Evolutionary conservation across 1,140 invertebrate genomes (phyloP).

Genomic region (Musca vetustissima): DNA sequence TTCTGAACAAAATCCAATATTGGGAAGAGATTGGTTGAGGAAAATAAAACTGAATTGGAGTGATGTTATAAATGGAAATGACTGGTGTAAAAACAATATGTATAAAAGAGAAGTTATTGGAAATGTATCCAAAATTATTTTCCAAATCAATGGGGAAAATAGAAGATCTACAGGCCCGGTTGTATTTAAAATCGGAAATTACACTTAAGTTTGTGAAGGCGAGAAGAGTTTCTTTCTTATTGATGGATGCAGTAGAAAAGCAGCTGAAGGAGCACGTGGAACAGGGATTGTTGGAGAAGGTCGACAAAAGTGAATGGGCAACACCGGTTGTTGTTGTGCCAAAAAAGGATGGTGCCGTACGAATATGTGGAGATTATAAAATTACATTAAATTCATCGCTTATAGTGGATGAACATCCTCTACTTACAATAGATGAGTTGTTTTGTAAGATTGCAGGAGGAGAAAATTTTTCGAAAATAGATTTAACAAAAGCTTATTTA

Average conservation of each 20-base stretch:
- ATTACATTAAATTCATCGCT: conserved; percentile 35
- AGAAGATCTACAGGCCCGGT: background rate
- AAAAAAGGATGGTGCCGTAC: conserved; percentile 44
- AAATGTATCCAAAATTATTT: background rate
- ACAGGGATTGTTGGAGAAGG: conserved; percentile 38
- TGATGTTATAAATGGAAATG: no score
- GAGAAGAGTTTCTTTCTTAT: conserved; percentile 21
- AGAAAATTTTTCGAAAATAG: conserved; percentile 35
- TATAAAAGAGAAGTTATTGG: background rate
- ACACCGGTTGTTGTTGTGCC: conserved; percentile 57
- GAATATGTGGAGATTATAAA: conserved; percentile 38
- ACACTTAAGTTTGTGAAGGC: conserved; percentile 16
- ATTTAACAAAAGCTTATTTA: conserved; percentile 37
- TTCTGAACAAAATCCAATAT: background rate
- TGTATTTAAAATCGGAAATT: conserved; percentile 9
- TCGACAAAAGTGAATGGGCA: conserved; percentile 50
- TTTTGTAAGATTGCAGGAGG: conserved; percentile 34
- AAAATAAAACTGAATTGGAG: no score
- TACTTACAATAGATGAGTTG: conserved; percentile 39
- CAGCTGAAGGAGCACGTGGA: conserved; percentile 53
- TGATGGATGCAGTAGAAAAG: conserved; percentile 30
- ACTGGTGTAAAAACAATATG: no score
- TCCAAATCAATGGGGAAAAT: background rate
- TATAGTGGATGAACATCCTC: conserved; percentile 35
- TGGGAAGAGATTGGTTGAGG: background rate